Conservation (phyloP, 2,888 invertebrate genomes). For the Rhynchonema sp. region DNA sequence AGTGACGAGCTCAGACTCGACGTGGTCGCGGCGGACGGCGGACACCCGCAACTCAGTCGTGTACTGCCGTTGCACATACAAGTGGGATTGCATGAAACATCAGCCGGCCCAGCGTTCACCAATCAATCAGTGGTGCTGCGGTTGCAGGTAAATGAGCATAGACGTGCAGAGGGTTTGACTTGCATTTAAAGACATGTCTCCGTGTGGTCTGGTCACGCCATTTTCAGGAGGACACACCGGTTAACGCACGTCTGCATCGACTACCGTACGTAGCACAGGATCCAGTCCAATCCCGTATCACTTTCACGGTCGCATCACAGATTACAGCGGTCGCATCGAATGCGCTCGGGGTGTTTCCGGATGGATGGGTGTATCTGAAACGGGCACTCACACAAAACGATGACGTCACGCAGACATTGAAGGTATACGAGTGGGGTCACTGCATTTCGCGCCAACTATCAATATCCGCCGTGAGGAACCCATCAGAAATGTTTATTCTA, state of each 20-base stretch:
- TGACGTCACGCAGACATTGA: not conserved
- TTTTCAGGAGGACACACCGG: not conserved
- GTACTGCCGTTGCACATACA: not conserved
- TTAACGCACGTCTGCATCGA: not conserved
- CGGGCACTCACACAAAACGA: constrained; percentile 47
- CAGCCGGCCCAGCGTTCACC: not conserved
- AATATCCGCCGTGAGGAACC: too few species aligned
- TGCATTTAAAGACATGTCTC: too few species aligned
- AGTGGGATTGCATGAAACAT: too few species aligned
- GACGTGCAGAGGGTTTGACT: too few species aligned
- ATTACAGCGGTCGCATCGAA: not conserved
- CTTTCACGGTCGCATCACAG: not conserved
- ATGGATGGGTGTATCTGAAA: constrained; percentile 71
- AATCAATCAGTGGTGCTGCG: not conserved
- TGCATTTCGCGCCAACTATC: too few species aligned
- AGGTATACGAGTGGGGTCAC: too few species aligned
- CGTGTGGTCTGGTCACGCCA: too few species aligned
- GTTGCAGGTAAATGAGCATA: too few species aligned
- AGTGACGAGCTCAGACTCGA: not conserved
- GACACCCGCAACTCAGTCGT: not conserved
- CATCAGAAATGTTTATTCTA: too few species aligned
- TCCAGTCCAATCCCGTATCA: not conserved
- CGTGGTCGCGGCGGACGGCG: not conserved
- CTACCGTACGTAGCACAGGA: not conserved
- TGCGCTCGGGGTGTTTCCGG: constrained; percentile 74